Evolutionary conservation across 2,113 vertebrate species (phyloP).

Genomic region (Oryzias curvinotus): DNA sequence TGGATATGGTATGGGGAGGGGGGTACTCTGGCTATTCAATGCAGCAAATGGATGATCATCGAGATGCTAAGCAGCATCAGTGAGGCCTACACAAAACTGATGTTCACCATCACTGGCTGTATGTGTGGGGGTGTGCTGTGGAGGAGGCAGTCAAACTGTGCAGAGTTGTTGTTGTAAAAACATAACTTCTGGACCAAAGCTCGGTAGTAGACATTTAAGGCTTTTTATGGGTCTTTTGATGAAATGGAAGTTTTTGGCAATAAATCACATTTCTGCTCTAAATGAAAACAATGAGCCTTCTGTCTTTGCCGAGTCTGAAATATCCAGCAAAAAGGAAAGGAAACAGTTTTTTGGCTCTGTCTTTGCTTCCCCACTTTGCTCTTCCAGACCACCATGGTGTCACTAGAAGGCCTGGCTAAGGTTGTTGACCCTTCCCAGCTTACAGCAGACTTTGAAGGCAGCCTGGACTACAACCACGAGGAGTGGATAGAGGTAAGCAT

Average conservation of each 20-base stretch:
- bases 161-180: too few relatives aligned
- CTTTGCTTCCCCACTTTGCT: slow-evolving; percentile 12
- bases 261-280: too few relatives aligned
- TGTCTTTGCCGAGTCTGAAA: neutral
- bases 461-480: slow-evolving; percentile 98
- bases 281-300: too few relatives aligned
- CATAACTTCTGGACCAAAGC: too few relatives aligned
- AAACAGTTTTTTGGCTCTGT: neutral
- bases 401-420: slow-evolving; percentile 97
- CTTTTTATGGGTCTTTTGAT: too few relatives aligned
- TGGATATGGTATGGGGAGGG: too few relatives aligned
- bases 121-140: slow-evolving; percentile 70
- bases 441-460: slow-evolving; percentile 96
- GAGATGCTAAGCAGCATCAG: neutral
- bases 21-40: too few relatives aligned
- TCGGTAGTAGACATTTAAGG: too few relatives aligned
- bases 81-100: slow-evolving; percentile 54
- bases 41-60: too few relatives aligned
- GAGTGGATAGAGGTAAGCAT: slow-evolving; percentile 90
- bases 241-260: too few relatives aligned
- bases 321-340: neutral
- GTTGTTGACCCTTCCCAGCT: slow-evolving; percentile 98
- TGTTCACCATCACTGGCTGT: slow-evolving; percentile 42
- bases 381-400: slow-evolving; percentile 96
- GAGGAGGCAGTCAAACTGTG: slow-evolving; percentile 37